phyloP scores from a whole-genome alignment of 2,888 invertebrate species.

The Hymenopus coronatus region DNA sequence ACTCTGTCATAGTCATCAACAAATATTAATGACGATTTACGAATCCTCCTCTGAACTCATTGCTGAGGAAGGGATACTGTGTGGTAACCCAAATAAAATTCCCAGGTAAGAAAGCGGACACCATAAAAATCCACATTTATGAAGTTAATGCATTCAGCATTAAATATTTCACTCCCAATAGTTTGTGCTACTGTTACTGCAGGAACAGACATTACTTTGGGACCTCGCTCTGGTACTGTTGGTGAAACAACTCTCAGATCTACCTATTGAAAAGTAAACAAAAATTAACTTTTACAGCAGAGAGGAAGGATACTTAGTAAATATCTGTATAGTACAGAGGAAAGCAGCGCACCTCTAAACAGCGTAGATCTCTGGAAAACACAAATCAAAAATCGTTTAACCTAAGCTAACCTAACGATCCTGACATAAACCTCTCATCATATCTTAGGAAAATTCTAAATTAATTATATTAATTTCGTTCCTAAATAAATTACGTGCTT shows the following conservation, averaged over 20 bases:
- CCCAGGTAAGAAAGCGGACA: conserved; percentile 83
- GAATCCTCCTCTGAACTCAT: conserved; percentile 82
- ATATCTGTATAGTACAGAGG: too few species aligned
- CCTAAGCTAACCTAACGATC: too few species aligned
- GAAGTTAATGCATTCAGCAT: conserved; percentile 79
- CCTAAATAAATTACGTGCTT: too few species aligned
- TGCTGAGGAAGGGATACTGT: conserved; percentile 88
- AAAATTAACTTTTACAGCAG: too few species aligned
- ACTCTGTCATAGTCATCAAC: conserved; percentile 76
- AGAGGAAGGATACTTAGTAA: too few species aligned
- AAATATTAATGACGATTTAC: conserved; percentile 76
- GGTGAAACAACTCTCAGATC: conserved; percentile 63
- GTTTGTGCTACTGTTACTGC: conserved; percentile 72
- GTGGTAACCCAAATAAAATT: conserved; percentile 99
- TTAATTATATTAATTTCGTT: too few species aligned
- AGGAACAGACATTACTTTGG: conserved; percentile 71
- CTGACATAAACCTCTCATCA: too few species aligned
- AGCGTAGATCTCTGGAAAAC: too few species aligned
- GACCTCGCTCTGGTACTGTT: conserved; percentile 59
- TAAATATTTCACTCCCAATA: conserved; percentile 83
- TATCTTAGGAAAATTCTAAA: too few species aligned
- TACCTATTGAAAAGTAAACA: conserved; percentile 45
- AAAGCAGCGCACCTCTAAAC: too few species aligned
- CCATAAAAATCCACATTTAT: conserved; percentile 98
- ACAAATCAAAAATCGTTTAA: too few species aligned